A percentile compares a stretch with the other conserved stretches of the same genome.
Conservation (phyloP, 2,797 vertebrate species). For the Hylomyscus alleni region DNA sequence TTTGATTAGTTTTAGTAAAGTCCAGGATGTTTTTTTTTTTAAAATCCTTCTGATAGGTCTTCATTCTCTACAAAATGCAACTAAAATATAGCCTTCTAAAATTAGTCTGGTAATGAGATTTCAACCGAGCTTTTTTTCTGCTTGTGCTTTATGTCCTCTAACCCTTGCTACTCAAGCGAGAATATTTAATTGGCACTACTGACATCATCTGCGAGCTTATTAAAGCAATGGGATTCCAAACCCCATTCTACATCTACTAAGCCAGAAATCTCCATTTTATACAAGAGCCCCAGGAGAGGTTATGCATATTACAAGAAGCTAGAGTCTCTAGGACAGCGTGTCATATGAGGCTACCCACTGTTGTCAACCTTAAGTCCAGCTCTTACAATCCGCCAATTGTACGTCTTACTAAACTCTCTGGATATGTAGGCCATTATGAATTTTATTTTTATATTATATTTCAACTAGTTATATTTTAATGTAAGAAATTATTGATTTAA, state of each 20-base stretch:
- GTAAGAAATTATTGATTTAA: background rate
- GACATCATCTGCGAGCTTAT: background rate
- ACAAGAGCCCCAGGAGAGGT: background rate
- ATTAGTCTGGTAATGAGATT: background rate
- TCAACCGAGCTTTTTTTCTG: background rate
- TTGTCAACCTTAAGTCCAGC: background rate
- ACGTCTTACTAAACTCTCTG: background rate
- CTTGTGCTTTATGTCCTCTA: background rate
- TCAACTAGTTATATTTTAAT: slow-evolving; percentile 1
- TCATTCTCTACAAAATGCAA: slow-evolving; percentile 20
- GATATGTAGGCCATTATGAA: background rate
- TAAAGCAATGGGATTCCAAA: background rate
- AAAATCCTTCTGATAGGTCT: background rate
- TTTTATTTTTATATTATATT: background rate
- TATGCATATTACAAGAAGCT: background rate
- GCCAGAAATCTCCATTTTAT: slow-evolving; percentile 11
- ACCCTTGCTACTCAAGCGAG: background rate
- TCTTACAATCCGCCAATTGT: background rate
- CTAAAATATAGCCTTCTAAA: background rate
- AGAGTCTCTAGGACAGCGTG: background rate
- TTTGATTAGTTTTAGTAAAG: background rate
- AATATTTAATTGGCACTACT: background rate
- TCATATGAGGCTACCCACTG: background rate
- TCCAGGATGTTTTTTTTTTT: background rate
- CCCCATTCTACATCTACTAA: background rate